Percentiles rank a stretch among this genome's conserved stretches.
phyloP scores from a whole-genome alignment of 2,113 vertebrate genomes.

The Calidris pugnax region DNA sequence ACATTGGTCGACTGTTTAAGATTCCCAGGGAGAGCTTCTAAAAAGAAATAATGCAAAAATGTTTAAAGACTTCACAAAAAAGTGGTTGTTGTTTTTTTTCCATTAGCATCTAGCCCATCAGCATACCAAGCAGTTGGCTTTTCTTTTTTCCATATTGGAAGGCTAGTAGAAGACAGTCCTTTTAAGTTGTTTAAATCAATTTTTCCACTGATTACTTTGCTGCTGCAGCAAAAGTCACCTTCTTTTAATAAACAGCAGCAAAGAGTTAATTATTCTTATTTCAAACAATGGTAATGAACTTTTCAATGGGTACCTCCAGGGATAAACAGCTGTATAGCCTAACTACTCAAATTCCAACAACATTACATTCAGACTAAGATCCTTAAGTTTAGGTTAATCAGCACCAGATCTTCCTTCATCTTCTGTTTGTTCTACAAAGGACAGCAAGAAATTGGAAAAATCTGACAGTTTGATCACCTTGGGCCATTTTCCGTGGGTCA shows the following conservation, averaged over 20 bases:
- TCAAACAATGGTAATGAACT: conserved; percentile 38
- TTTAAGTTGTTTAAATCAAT: neutral
- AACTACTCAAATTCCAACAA: neutral
- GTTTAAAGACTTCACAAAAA: neutral
- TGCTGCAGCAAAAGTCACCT: neutral
- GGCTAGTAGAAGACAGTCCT: neutral
- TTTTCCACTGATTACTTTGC: neutral
- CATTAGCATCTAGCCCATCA: neutral
- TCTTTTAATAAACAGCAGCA: conserved; percentile 29
- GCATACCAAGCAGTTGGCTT: neutral
- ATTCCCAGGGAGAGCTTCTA: neutral
- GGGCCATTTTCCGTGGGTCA: neutral
- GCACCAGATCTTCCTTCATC: neutral
- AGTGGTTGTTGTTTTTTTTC: rapidly evolving
- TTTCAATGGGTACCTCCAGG: conserved; percentile 40
- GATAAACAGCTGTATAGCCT: conserved; percentile 20
- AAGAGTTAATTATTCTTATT: conserved; percentile 10
- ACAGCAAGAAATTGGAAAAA: neutral
- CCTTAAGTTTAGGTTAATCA: conserved; percentile 40
- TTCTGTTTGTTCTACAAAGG: neutral
- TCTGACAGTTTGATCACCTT: neutral
- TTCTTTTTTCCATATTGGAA: neutral
- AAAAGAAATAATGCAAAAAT: neutral
- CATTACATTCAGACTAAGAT: neutral
- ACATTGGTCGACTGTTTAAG: neutral